phyloP scores from a whole-genome alignment of 2,797 vertebrate genomes.

The Menidia menidia region DNA sequence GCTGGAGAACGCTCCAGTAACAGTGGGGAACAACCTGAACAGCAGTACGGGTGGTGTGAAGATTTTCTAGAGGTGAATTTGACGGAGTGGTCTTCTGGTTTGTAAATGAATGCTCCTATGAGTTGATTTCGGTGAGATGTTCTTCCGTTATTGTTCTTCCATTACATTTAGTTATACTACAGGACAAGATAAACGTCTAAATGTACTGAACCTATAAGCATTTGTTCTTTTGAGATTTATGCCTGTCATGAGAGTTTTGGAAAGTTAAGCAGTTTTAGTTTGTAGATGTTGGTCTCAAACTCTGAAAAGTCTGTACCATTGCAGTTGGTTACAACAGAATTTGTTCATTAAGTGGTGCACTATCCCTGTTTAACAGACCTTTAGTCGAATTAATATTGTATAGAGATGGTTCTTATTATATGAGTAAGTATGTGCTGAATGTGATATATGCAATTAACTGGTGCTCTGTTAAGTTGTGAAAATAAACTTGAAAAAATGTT shows the following conservation, averaged over 20 bases:
- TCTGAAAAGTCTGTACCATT: not conserved
- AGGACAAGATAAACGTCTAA: not conserved
- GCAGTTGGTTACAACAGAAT: not conserved
- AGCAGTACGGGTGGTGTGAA: constrained; percentile 42
- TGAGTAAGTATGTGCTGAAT: not conserved
- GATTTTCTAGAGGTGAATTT: constrained; percentile 37
- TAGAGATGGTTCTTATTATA: not conserved
- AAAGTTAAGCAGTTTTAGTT: not conserved
- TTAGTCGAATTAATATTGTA: not conserved
- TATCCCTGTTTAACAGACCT: not conserved
- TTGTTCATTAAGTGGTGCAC: too few relatives aligned
- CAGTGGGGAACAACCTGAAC: constrained; percentile 22
- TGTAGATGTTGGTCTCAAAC: not conserved
- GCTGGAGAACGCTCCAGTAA: constrained; percentile 80
- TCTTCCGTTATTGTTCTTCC: too few relatives aligned
- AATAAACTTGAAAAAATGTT: not conserved
- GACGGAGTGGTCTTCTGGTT: too few relatives aligned
- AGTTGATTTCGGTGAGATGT: too few relatives aligned
- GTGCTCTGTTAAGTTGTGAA: not conserved
- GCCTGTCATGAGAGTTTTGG: too few relatives aligned
- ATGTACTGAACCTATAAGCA: not conserved
- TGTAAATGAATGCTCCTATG: too few relatives aligned
- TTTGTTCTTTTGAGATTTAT: not conserved
- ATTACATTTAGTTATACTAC: not conserved
- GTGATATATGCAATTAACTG: too few relatives aligned